These are phyloP conservation scores for Antennarius striatus DNA, from an alignment of 2,113 vertebrate genomes.

Conservation along the genomic window DNA sequence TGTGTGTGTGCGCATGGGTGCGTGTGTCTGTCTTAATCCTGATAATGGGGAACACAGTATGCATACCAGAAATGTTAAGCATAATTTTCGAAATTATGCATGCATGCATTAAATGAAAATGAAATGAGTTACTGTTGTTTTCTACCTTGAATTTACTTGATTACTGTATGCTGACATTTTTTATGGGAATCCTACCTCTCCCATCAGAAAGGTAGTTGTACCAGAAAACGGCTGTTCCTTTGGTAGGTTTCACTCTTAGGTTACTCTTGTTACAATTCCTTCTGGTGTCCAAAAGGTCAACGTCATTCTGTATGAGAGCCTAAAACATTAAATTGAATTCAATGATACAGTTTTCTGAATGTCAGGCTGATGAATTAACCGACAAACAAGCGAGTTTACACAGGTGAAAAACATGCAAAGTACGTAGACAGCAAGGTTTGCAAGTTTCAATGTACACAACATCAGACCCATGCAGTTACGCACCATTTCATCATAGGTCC, in stretches of 20 bases:
- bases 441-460: conserved; percentile 23
- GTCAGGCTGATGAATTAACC: conserved; percentile 9
- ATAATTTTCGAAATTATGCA: not conserved
- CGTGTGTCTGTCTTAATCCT: too few relatives aligned
- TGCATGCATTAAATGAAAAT: not conserved
- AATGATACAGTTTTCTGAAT: not conserved
- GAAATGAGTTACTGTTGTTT: not conserved
- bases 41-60: too few relatives aligned
- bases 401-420: conserved; percentile 46
- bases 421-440: conserved; percentile 41
- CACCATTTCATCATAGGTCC: conserved; percentile 96
- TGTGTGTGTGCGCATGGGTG: too few relatives aligned
- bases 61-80: not conserved
- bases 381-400: conserved; percentile 46
- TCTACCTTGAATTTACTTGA: not conserved
- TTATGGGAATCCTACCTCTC: conserved; percentile 81
- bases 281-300: conserved; percentile 95
- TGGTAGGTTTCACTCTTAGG: conserved; percentile 90
- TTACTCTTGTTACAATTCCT: conserved; percentile 97
- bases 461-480: conserved; percentile 56
- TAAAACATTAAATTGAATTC: conserved; percentile 66
- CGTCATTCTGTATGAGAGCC: conserved; percentile 93
- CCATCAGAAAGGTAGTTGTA: conserved; percentile 98
- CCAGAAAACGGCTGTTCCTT: conserved; percentile 98
- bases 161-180: not conserved